phyloP scores from a whole-genome alignment of 1,140 invertebrate genomes.

The Heliconius eleuchia region DNA sequence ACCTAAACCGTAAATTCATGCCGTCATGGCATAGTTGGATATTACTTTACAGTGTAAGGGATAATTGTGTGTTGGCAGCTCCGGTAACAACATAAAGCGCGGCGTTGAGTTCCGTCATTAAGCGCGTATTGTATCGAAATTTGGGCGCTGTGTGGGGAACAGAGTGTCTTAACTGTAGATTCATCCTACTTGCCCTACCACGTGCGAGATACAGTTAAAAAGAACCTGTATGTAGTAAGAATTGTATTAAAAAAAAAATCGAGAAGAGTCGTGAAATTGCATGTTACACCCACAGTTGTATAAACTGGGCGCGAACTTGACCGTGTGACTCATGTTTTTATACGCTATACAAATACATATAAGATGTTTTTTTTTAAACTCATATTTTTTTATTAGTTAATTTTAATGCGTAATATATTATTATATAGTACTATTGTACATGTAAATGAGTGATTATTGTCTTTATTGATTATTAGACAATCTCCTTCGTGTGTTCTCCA shows the following conservation, averaged over 20 bases:
- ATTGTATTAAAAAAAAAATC: background rate
- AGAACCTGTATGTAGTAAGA: background rate
- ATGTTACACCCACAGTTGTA: slow-evolving; percentile 20
- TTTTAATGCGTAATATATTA: too few relatives aligned
- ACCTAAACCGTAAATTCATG: background rate
- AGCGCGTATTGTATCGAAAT: too few relatives aligned
- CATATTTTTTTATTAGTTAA: background rate
- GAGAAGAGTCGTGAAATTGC: slow-evolving; percentile 21
- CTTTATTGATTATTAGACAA: too few relatives aligned
- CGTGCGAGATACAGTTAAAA: too few relatives aligned
- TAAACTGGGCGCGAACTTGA: slow-evolving; percentile 30
- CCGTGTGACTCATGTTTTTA: slow-evolving; percentile 29
- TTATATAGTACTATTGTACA: too few relatives aligned
- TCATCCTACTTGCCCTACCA: too few relatives aligned
- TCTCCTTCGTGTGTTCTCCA: too few relatives aligned
- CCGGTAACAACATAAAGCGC: too few relatives aligned
- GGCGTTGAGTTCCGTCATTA: too few relatives aligned
- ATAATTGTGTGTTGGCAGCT: background rate
- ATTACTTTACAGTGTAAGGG: background rate
- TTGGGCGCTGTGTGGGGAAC: too few relatives aligned
- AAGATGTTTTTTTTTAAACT: background rate
- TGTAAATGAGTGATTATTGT: too few relatives aligned
- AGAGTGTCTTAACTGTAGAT: too few relatives aligned
- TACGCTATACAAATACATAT: background rate
- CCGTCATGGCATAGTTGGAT: background rate